Evolutionary conservation across 2,888 invertebrate genomes (phyloP).

Genomic region (Zygogramma bicolorata): DNA sequence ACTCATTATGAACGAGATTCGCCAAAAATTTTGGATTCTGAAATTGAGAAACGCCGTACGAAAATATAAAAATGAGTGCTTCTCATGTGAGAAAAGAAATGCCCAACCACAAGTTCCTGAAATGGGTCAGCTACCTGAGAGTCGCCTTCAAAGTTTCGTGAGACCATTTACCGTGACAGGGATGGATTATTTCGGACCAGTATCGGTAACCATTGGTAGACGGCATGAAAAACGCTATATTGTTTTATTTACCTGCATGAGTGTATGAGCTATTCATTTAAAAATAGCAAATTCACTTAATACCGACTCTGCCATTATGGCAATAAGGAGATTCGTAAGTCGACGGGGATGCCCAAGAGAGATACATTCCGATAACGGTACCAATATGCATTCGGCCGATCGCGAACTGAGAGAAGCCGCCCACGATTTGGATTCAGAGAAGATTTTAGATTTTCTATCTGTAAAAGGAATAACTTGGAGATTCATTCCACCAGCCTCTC

Average conservation of each 20-base stretch:
- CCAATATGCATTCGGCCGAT: conserved; percentile 4
- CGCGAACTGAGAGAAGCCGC: neutral
- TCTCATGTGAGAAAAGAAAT: conserved; percentile 3
- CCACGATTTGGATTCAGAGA: neutral
- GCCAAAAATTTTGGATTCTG: neutral
- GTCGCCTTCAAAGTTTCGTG: neutral
- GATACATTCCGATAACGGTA: neutral
- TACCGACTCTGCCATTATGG: conserved; percentile 4
- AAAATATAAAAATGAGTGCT: conserved; percentile 5
- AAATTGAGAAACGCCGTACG: conserved; percentile 3
- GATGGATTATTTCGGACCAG: conserved; percentile 29
- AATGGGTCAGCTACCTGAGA: neutral
- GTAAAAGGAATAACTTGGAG: neutral
- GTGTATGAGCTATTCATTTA: neutral
- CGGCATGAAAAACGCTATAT: conserved; percentile 15
- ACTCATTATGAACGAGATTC: neutral
- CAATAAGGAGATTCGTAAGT: no score
- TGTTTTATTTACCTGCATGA: conserved; percentile 15
- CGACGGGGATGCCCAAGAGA: no score
- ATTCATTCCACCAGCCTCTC: no score
- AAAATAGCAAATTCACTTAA: neutral
- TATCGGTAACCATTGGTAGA: conserved; percentile 18
- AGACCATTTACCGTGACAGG: conserved; percentile 20
- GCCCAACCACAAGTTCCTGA: neutral
- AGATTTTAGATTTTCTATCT: neutral